Evolutionary conservation across 1,140 invertebrate genomes (phyloP).

Genomic region (Cotesia chilonis): DNA sequence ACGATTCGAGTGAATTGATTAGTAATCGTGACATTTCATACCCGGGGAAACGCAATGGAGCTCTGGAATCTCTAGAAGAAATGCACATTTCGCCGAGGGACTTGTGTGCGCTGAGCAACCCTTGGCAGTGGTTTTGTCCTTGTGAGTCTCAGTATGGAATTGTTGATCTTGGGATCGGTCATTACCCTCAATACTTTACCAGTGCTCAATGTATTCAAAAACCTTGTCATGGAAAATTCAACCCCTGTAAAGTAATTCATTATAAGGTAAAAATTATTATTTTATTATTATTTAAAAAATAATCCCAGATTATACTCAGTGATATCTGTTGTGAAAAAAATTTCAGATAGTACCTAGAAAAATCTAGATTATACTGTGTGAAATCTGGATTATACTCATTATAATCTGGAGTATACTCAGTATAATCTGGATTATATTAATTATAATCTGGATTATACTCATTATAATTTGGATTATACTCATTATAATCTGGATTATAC

Average conservation of each 20-base stretch:
- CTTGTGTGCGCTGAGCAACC: background rate
- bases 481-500: too few species aligned
- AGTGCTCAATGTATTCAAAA: conserved; percentile 42
- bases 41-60: conserved; percentile 18
- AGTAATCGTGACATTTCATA: background rate
- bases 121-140: conserved; percentile 37
- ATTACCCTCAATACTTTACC: conserved; percentile 48
- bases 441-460: too few species aligned
- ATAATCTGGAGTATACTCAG: too few species aligned
- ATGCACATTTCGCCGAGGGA: conserved; percentile 10
- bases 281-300: background rate
- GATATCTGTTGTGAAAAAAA: too few species aligned
- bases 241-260: conserved; percentile 44
- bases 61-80: background rate
- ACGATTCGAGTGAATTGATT: background rate
- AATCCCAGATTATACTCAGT: too few species aligned
- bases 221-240: conserved; percentile 40
- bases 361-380: too few species aligned
- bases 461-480: too few species aligned
- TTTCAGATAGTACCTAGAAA: too few species aligned
- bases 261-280: conserved; percentile 43
- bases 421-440: too few species aligned
- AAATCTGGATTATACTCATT: too few species aligned
- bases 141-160: conserved; percentile 46
- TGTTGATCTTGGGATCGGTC: conserved; percentile 44